Base-by-base conservation (phyloP, 2,888 invertebrate species). In the Cepaea hortensis region DNA sequence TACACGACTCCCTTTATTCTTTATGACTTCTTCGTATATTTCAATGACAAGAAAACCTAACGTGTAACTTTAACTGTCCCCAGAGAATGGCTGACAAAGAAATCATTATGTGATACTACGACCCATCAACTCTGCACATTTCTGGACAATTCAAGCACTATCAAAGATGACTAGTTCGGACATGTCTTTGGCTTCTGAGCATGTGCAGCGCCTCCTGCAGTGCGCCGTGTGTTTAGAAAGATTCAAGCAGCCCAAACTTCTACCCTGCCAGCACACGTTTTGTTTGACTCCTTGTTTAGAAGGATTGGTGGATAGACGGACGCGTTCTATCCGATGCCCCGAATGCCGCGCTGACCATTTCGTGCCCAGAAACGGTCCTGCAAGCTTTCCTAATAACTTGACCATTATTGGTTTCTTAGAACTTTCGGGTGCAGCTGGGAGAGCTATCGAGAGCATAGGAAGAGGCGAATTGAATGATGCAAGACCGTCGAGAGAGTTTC, bases 221-320 rank as follows among this genome's bases (percentile, higher is more conserved):
- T 99, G 99, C 95, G 98, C 99, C 95, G 98, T 99, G 94, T 99
- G 99, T 95, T 95, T 99, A 95, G 99, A 99, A 95, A 96, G 99
- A 93, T 99, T 97, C 95, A 96, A 97, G 93, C 98, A 98, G 95
- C 99, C 99, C n/a, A 99, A 99, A 95, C 96, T 99, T 94, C 95
- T 99, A 94, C 99, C 99, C 96, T 99, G 99, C 95, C 99, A 99
- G 96, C 99, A 99, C 96, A 99, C 99, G 93, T 99, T 98, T 95
- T 99, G 99, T 94, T 97, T 98, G 97, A 98, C 98, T 94, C 99
- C 99, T 85, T 99, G 99, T 95, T 97, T 99, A 96, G 92, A 93
- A 84, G 93, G 98, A 90, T 96, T 99, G 83, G 97, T 98, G 94
- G 98, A 87, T 81, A 79, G 80, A n/a, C 76, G 87, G n/a, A 88